phyloP scores from a whole-genome alignment of 2,888 invertebrate genomes.

The Euphydryas editha region DNA sequence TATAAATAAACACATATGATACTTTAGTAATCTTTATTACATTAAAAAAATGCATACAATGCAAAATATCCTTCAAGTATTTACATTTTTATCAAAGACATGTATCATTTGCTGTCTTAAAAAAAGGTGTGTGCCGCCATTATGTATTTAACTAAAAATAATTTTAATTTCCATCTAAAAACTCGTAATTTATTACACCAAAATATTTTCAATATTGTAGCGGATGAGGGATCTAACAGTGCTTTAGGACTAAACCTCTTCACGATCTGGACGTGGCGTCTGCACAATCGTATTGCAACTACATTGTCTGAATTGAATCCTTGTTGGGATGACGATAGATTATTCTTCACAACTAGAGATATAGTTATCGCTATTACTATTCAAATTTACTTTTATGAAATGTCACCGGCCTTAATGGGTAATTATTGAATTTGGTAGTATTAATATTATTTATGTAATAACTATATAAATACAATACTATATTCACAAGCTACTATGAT shows the following conservation, averaged over 20 bases:
- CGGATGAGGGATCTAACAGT: conserved; percentile 45
- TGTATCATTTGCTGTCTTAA: no score
- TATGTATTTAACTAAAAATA: no score
- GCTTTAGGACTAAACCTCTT: conserved; percentile 49
- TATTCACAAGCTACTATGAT: neutral
- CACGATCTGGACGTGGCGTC: conserved; percentile 53
- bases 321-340: conserved; percentile 56
- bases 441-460: neutral
- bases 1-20: no score
- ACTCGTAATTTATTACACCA: no score
- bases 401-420: conserved; percentile 53
- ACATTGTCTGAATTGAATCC: conserved; percentile 51
- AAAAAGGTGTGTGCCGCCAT: no score
- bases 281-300: conserved; percentile 54
- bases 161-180: no score
- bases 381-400: conserved; percentile 55
- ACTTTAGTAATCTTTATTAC: no score
- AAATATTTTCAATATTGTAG: no score
- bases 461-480: no score
- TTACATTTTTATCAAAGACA: no score
- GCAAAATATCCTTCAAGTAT: no score
- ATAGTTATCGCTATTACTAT: conserved; percentile 53
- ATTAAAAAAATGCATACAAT: no score
- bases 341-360: conserved; percentile 54
- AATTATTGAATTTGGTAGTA: neutral